phyloP scores from a whole-genome alignment of 2,113 vertebrate species.

The Nicator chloris region DNA sequence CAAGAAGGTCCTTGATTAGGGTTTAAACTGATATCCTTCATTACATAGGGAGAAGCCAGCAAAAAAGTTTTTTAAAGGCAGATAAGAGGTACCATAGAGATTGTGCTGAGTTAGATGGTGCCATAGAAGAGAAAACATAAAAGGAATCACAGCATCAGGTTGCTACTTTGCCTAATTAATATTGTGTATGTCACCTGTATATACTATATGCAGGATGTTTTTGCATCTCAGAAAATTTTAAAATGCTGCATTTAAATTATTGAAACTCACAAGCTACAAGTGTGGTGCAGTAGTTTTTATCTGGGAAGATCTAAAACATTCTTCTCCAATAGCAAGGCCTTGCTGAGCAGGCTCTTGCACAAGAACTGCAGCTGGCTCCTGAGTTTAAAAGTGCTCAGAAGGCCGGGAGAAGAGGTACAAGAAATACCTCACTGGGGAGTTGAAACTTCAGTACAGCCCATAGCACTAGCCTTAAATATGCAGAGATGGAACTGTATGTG shows the following conservation, averaged over 20 bases:
- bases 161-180: background rate
- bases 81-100: background rate
- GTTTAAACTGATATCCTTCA: background rate
- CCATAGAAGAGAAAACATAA: background rate
- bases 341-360: background rate
- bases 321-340: background rate
- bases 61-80: background rate
- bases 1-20: background rate
- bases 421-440: rapidly evolving
- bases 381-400: background rate
- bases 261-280: background rate
- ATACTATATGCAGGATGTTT: background rate
- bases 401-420: background rate
- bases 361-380: background rate
- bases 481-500: background rate
- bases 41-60: background rate
- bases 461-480: background rate
- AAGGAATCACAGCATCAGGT: background rate
- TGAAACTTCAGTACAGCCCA: background rate
- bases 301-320: background rate
- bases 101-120: background rate
- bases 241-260: background rate
- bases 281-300: background rate
- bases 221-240: background rate
- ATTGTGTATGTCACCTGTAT: background rate